These are phyloP conservation scores for Drosophila kikkawai DNA, from an alignment of 1,140 invertebrate species.

Conservation along the genomic window DNA sequence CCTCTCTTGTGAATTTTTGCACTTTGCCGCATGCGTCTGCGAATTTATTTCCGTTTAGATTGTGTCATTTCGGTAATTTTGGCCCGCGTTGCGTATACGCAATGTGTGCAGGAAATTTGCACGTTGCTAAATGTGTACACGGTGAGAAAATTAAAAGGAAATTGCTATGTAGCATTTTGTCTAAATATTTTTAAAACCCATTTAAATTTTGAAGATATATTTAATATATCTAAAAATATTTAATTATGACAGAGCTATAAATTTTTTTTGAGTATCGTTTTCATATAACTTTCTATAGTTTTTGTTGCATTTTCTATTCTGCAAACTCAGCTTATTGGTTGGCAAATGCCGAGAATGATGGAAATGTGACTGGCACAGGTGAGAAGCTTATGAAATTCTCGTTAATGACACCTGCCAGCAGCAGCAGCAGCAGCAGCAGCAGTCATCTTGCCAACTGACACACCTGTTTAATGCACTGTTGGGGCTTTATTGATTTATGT, in stretches of 20 bases:
- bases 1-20: conserved; percentile 41
- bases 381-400: conserved; percentile 51
- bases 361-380: conserved; percentile 25
- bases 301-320: background rate
- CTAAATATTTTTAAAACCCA: background rate
- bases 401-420: conserved; percentile 53
- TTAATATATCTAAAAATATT: background rate
- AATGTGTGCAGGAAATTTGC: conserved; percentile 29
- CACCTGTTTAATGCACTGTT: conserved; percentile 49
- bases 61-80: conserved; percentile 80
- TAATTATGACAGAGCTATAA: background rate
- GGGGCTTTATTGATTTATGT: conserved; percentile 75
- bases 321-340: conserved; percentile 14
- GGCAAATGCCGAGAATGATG: conserved; percentile 10
- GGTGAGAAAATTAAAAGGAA: background rate
- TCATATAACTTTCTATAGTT: background rate
- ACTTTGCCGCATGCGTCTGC: conserved; percentile 54
- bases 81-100: conserved; percentile 72
- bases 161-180: background rate
- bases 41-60: conserved; percentile 83
- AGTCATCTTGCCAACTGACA: conserved; percentile 32
- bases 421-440: conserved; percentile 1
- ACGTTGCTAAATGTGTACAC: conserved; percentile 16
- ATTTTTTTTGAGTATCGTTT: background rate
- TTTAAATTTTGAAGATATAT: background rate